Conservation (phyloP, 2,797 vertebrate species). For the Naso thynnoides region DNA sequence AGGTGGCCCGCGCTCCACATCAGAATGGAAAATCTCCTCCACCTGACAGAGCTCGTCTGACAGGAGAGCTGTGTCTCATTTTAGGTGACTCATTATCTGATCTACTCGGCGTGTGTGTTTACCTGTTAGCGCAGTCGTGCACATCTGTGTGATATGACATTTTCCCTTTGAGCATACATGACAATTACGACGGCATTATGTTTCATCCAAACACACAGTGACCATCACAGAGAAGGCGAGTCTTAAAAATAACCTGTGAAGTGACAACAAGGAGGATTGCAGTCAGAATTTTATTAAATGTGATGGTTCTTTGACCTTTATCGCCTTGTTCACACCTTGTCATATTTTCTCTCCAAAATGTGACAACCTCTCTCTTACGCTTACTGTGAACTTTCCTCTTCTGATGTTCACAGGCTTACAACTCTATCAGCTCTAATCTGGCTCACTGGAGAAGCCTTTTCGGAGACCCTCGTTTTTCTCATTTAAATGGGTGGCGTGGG, state of each 20-base stretch:
- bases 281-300: slow-evolving; percentile 35
- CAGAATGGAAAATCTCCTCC: slow-evolving; percentile 65
- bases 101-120: slow-evolving; percentile 31
- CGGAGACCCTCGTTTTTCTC: slow-evolving; percentile 26
- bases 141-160: slow-evolving; percentile 50
- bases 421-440: slow-evolving; percentile 29
- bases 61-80: slow-evolving; percentile 69
- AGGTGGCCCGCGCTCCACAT: slow-evolving; percentile 43
- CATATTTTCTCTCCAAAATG: slow-evolving; percentile 11
- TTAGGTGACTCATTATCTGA: slow-evolving; percentile 71
- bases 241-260: slow-evolving; percentile 36
- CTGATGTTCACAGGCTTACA: slow-evolving; percentile 8
- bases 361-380: slow-evolving; percentile 34
- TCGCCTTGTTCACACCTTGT: slow-evolving; percentile 27
- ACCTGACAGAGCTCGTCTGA: slow-evolving; percentile 73
- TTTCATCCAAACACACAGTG: slow-evolving; percentile 39
- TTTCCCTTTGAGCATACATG: slow-evolving; percentile 47
- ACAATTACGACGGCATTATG: slow-evolving; percentile 34
- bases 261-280: slow-evolving; percentile 18
- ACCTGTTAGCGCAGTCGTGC: slow-evolving; percentile 26
- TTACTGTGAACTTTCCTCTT: slow-evolving; percentile 35
- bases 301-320: slow-evolving; percentile 57
- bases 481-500: slow-evolving; percentile 54
- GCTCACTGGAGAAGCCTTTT: slow-evolving; percentile 24
- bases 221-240: slow-evolving; percentile 13